Percentiles rank a stretch among this genome's conserved stretches.
Evolutionary conservation across 2,113 vertebrate species (phyloP).

Genomic region (Hyperopisus bebe): DNA sequence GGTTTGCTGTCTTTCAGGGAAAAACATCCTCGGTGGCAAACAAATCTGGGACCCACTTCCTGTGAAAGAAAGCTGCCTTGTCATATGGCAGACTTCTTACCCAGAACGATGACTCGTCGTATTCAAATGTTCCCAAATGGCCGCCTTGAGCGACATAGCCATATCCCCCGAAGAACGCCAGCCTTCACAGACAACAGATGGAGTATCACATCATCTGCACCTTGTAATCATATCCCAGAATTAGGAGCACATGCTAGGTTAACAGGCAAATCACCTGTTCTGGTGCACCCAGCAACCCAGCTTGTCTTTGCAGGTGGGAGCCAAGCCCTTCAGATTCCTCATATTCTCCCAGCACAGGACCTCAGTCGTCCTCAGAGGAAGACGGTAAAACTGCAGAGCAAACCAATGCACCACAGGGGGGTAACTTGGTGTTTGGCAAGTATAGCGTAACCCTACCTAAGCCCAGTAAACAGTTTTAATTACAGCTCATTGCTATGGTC

Average conservation of each 20-base stretch:
- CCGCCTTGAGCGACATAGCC: constrained; percentile 79
- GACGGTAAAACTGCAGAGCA: constrained; percentile 76
- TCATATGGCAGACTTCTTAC: constrained; percentile 49
- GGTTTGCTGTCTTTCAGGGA: background rate
- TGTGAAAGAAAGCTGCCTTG: background rate
- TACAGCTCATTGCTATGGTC: background rate
- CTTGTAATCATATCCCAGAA: background rate
- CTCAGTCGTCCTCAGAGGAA: constrained; percentile 69
- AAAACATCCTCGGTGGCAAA: background rate
- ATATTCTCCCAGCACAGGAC: constrained; percentile 83
- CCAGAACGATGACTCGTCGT: constrained; percentile 83
- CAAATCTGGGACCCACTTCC: background rate
- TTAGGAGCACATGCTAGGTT: background rate
- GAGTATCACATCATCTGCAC: constrained; percentile 43
- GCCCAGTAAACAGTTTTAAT: background rate
- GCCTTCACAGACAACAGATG: constrained; percentile 58
- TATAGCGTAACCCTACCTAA: background rate
- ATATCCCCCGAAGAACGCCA: constrained; percentile 93
- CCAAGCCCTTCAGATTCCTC: constrained; percentile 74
- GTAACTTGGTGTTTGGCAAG: background rate
- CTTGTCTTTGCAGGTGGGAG: constrained; percentile 91
- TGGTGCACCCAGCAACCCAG: constrained; percentile 91
- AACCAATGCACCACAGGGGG: background rate
- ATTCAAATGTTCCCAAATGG: constrained; percentile 83
- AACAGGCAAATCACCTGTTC: constrained; percentile 73